phyloP scores from a whole-genome alignment of 1,140 invertebrate genomes.

The Phthorimaea operculella region DNA sequence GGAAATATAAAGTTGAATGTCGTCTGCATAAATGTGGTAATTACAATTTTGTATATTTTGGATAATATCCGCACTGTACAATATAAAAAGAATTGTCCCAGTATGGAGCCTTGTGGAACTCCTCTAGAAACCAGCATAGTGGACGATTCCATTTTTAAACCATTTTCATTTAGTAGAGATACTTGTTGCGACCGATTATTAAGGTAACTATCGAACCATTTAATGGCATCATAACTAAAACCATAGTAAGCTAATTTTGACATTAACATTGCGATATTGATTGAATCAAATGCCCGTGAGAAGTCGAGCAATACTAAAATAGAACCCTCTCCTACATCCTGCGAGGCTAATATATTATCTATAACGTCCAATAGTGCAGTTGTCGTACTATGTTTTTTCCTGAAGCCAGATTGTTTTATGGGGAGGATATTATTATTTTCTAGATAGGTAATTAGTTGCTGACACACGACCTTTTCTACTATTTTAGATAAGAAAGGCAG shows the following conservation, averaged over 20 bases:
- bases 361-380: neutral
- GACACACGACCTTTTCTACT: neutral
- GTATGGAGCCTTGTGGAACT: neutral
- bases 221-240: neutral
- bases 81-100: neutral
- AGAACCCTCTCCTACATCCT: neutral
- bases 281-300: neutral
- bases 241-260: neutral
- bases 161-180: neutral
- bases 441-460: neutral
- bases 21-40: neutral
- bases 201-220: neutral
- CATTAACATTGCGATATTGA: neutral
- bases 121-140: neutral
- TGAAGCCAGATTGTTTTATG: neutral
- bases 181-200: neutral
- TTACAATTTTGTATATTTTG: neutral
- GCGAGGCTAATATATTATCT: neutral
- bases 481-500: neutral
- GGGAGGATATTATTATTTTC: neutral
- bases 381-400: neutral
- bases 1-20: neutral
- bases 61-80: neutral
- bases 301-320: neutral
- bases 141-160: neutral